These are phyloP conservation scores for Haplotaxodon microlepis DNA, from an alignment of 2,113 vertebrate genomes.

Conservation along the genomic window DNA sequence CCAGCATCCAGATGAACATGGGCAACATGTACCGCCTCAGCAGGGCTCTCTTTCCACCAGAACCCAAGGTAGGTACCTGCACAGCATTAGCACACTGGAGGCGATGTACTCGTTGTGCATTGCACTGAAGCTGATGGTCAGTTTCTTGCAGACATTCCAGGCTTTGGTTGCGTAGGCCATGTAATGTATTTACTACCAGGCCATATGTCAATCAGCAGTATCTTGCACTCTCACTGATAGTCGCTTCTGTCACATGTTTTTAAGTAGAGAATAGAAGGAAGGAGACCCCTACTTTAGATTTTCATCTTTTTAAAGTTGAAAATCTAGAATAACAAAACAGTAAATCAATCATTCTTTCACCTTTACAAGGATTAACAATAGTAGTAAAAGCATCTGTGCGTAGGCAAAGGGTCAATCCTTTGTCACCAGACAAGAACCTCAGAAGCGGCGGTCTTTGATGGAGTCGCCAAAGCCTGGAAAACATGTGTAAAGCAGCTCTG, in stretches of 20 bases:
- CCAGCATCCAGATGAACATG: slow-evolving; percentile 78
- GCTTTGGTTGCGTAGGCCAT: neutral
- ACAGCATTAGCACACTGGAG: neutral
- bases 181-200: neutral
- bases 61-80: slow-evolving; percentile 71
- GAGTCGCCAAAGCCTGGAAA: neutral
- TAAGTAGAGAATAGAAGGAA: neutral
- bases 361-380: neutral
- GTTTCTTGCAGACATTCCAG: neutral
- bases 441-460: neutral
- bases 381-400: neutral
- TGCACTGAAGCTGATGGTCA: neutral
- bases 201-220: neutral
- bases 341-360: neutral
- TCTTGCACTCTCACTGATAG: neutral
- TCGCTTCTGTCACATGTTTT: neutral
- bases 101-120: neutral
- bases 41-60: slow-evolving; percentile 76
- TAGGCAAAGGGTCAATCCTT: neutral
- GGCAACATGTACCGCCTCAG: slow-evolving; percentile 79
- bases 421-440: neutral
- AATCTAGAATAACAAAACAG: neutral
- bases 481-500: neutral
- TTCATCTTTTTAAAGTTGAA: neutral
- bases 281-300: neutral